Conservation (phyloP, 2,113 vertebrate species). For the Solenodon paradoxus region DNA sequence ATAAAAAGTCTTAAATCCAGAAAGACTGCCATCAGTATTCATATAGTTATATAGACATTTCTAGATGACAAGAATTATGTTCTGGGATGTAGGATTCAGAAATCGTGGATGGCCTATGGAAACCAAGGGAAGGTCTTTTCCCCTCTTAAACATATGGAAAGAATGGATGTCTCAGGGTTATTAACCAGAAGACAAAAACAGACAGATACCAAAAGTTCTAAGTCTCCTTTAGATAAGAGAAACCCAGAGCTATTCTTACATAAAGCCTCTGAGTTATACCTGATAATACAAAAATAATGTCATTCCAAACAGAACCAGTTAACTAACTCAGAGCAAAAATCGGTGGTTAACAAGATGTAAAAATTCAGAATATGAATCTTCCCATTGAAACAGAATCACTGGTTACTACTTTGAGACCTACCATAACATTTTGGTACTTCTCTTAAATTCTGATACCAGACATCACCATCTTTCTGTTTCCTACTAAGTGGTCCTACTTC, state of each 20-base stretch:
- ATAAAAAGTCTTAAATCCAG: neutral
- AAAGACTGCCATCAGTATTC: neutral
- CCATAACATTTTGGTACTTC: neutral
- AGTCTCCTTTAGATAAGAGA: neutral
- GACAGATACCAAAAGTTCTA: neutral
- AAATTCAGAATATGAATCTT: neutral
- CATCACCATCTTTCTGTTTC: neutral
- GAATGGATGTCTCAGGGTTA: neutral
- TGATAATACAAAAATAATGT: neutral
- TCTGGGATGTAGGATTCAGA: neutral
- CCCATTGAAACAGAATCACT: neutral
- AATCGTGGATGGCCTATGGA: neutral
- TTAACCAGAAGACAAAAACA: conserved; percentile 14
- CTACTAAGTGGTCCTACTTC: neutral
- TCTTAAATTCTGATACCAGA: neutral
- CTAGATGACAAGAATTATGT: neutral
- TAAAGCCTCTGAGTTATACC: neutral
- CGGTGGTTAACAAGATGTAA: neutral
- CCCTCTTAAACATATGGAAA: neutral
- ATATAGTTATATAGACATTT: neutral
- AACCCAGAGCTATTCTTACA: neutral
- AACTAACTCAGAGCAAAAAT: neutral
- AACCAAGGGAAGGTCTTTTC: neutral
- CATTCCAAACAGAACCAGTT: neutral
- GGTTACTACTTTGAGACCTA: neutral